Conservation (phyloP, 2,113 vertebrate species). For the Calypte anna region DNA sequence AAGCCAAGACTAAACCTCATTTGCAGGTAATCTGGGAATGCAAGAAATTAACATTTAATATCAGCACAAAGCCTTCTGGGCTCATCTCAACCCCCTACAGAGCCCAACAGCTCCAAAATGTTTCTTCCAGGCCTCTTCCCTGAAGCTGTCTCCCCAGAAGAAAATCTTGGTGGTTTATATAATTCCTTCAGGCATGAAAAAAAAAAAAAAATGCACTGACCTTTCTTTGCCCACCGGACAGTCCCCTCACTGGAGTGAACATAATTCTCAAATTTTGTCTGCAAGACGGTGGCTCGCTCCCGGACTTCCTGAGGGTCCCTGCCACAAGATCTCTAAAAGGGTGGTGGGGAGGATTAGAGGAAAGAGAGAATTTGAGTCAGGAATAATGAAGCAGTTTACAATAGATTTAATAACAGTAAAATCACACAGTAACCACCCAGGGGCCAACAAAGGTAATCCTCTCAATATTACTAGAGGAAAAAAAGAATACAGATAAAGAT, state of each 20-base stretch:
- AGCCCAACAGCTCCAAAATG: slow-evolving; percentile 38
- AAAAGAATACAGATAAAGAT: slow-evolving; percentile 74
- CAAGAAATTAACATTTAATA: slow-evolving; percentile 75
- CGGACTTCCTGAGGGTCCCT: slow-evolving; percentile 82
- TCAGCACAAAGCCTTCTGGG: slow-evolving; percentile 68
- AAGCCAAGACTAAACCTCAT: slow-evolving; percentile 68
- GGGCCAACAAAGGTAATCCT: slow-evolving; percentile 96
- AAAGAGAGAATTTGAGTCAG: slow-evolving; percentile 74
- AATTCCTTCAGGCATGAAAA: background rate
- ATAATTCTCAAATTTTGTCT: slow-evolving; percentile 89
- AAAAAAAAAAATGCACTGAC: slow-evolving; percentile 66
- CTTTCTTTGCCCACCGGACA: slow-evolving; percentile 86
- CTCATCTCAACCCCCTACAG: slow-evolving; percentile 43
- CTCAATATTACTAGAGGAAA: slow-evolving; percentile 95
- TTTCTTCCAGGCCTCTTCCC: slow-evolving; percentile 31
- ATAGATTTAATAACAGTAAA: slow-evolving; percentile 99
- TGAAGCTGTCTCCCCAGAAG: background rate
- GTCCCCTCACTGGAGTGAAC: slow-evolving; percentile 80
- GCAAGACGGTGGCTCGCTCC: slow-evolving; percentile 88
- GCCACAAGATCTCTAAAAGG: slow-evolving; percentile 77
- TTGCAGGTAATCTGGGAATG: slow-evolving; percentile 21
- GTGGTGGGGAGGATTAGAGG: slow-evolving; percentile 69
- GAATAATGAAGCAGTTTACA: slow-evolving; percentile 96
- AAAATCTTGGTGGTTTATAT: background rate
- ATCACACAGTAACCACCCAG: slow-evolving; percentile 94